These are phyloP conservation scores for Protaetia brevitarsis DNA, from an alignment of 1,140 invertebrate genomes.

Conservation along the genomic window DNA sequence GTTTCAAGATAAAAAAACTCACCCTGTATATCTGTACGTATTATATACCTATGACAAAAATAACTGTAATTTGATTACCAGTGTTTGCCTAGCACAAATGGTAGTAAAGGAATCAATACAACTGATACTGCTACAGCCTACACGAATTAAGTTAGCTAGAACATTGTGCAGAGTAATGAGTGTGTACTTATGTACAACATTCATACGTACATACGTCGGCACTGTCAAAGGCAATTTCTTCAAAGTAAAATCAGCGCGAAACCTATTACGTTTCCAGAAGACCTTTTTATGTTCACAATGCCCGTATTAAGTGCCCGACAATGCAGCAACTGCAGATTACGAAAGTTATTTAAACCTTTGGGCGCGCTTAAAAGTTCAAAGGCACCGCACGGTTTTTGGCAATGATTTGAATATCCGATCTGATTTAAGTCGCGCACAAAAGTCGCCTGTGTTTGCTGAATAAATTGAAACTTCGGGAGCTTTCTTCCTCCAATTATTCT, in stretches of 20 bases:
- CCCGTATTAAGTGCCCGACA: slow-evolving; percentile 14
- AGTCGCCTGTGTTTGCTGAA: slow-evolving; percentile 8
- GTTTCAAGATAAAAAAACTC: no score
- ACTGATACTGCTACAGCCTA: background rate
- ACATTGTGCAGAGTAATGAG: background rate
- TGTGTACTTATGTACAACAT: no score
- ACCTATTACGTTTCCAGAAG: slow-evolving; percentile 15
- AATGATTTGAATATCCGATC: slow-evolving; percentile 18
- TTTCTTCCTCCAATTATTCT: slow-evolving; percentile 8
- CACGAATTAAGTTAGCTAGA: background rate
- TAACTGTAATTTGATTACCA: no score
- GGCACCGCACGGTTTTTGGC: background rate
- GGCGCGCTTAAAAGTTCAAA: slow-evolving; percentile 19
- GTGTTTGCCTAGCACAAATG: background rate
- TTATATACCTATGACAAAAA: no score
- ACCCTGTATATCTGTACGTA: no score
- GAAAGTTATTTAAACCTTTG: slow-evolving; percentile 20
- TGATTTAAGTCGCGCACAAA: slow-evolving; percentile 1
- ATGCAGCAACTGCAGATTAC: slow-evolving; percentile 15
- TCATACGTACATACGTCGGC: background rate
- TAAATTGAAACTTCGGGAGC: slow-evolving; percentile 1
- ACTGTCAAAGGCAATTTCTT: background rate
- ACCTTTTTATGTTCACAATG: slow-evolving; percentile 16
- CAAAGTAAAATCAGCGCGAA: background rate
- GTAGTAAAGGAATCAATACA: background rate